Evolutionary conservation across 2,888 invertebrate genomes (phyloP), one percentile per base, ranked within the genome.

Genomic region (Aphrophora alni): DNA sequence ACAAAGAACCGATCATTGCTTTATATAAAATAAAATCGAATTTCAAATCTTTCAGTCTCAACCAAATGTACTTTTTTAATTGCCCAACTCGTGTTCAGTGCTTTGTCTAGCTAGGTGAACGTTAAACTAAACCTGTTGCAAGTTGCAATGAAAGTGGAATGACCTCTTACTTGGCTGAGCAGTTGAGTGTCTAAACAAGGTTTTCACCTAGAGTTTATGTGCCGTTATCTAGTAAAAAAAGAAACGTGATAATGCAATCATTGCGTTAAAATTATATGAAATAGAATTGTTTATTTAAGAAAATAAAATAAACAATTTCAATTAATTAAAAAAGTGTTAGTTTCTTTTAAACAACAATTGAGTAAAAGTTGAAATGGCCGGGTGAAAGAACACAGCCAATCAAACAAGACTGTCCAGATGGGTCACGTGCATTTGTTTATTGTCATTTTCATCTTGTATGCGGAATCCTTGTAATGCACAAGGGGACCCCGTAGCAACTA

Each of bases 341-440:
- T 59, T 59, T 59, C 59, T 59, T 59, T 59, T 59, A 59, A n/a
- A 44, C 17, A 44, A 59, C 59, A 21, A 59, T 59, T 59, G 59
- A 59, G 5, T 59, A 59, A 59, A 44, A 59, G 21, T 59, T 59
- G 59, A 59, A 59, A 59, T 59, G 59, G 59, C 59, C 59, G 59
- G 59, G 59, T 59, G 59, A 59, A 59, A 59, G 59, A 59, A 59
- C 59, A 59, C 59, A 59, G 59, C 59, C 72, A 75, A 78, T 59
- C 59, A 59, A 59, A 59, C 59, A 59, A 59, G 59, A 59, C 21
- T 77, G 77, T 68, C 76, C 74, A 81, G 79, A 80, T 79, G 80
- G 82, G 83, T 85, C 85, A 85, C 85, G 86, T 86, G 86, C 85
- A 86, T 86, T 86, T 86, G 85, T 86, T 86, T 86, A 84, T 85